Conservation (phyloP, 2,797 vertebrate genomes). For the Corythornis leucogaster region DNA sequence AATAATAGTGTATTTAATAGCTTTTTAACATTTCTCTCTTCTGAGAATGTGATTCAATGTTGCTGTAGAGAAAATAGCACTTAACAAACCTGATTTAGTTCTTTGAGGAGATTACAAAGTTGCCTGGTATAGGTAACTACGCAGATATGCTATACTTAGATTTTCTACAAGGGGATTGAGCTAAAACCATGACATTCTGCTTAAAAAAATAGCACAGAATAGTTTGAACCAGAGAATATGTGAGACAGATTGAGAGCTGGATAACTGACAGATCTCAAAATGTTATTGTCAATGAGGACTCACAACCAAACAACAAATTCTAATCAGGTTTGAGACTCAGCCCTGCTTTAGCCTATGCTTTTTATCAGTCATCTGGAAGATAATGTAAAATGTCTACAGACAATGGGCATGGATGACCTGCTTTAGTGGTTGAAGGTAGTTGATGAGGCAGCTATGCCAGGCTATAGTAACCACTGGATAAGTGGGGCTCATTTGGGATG, state of each 20-base stretch:
- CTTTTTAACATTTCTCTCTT: neutral
- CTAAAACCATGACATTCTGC: slow-evolving; percentile 63
- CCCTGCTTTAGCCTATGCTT: neutral
- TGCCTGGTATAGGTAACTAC: slow-evolving; percentile 65
- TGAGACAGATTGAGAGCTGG: slow-evolving; percentile 63
- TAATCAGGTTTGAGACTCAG: neutral
- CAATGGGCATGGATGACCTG: neutral
- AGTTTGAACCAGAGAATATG: slow-evolving; percentile 48
- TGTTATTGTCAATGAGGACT: slow-evolving; percentile 41
- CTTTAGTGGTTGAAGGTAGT: neutral
- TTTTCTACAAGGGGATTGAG: slow-evolving; percentile 51
- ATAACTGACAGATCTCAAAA: slow-evolving; percentile 66
- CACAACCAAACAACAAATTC: slow-evolving; percentile 27
- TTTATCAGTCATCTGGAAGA: neutral
- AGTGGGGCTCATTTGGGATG: neutral
- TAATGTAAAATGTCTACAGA: neutral
- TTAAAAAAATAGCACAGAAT: slow-evolving; percentile 66
- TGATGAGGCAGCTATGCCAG: neutral
- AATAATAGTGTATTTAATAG: neutral
- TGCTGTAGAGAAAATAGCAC: slow-evolving; percentile 55
- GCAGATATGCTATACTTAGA: slow-evolving; percentile 68
- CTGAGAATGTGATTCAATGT: slow-evolving; percentile 55
- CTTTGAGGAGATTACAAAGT: slow-evolving; percentile 55
- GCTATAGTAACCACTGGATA: neutral
- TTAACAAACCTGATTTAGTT: slow-evolving; percentile 57